Evolutionary conservation across 2,888 invertebrate species (phyloP).

Genomic region (Elmis aenea): DNA sequence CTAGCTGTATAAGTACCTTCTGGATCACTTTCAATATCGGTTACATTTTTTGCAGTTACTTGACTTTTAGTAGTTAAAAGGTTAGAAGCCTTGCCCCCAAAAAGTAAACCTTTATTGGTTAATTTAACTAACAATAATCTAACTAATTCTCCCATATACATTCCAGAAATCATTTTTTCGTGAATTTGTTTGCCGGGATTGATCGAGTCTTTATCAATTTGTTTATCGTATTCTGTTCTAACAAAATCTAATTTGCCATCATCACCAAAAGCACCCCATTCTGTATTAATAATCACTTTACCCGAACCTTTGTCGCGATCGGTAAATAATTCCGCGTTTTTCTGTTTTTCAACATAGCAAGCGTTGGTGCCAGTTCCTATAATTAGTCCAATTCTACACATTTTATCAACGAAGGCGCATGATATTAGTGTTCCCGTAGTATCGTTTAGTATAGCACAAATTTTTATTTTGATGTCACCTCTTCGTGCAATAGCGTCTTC

Average conservation of each 20-base stretch:
- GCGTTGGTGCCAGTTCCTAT: constrained; percentile 89
- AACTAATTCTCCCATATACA: constrained; percentile 93
- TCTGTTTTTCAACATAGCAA: constrained; percentile 83
- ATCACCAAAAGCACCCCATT: constrained; percentile 94
- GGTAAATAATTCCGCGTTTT: constrained; percentile 72
- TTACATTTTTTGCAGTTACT: constrained; percentile 94
- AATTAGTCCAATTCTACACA: constrained; percentile 87
- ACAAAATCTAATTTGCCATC: constrained; percentile 77
- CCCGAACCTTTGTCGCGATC: constrained; percentile 56
- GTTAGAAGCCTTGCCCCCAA: constrained; percentile 74
- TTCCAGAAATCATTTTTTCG: constrained; percentile 96
- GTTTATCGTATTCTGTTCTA: constrained; percentile 73
- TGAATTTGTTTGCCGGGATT: constrained; percentile 78
- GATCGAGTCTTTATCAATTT: constrained; percentile 75
- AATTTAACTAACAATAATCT: constrained; percentile 77
- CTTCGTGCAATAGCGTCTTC: constrained; percentile 76
- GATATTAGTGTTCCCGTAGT: constrained; percentile 95
- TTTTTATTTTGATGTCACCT: constrained; percentile 83
- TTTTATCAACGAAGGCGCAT: constrained; percentile 89
- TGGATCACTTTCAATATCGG: constrained; percentile 86
- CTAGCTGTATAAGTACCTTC: constrained; percentile 72
- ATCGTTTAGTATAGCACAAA: constrained; percentile 89
- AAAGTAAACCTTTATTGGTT: constrained; percentile 67
- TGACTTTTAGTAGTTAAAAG: constrained; percentile 67
- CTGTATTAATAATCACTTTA: constrained; percentile 82